Conservation (phyloP, 2,888 invertebrate genomes). For the Lottia gigantea region DNA sequence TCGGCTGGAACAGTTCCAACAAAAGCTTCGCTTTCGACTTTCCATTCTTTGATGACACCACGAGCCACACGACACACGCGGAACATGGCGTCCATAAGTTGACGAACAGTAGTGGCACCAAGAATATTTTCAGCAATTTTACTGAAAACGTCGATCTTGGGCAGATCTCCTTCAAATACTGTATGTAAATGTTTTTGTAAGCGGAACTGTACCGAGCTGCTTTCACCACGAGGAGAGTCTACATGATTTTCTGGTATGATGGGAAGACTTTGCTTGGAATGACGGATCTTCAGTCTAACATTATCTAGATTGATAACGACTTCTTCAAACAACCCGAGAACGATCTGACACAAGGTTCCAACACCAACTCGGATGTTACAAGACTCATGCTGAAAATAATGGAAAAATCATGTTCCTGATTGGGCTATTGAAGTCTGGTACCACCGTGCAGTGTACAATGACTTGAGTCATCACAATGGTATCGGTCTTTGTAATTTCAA, state of each 20-base stretch:
- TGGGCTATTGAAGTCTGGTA: no score
- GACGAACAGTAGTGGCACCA: conserved; percentile 20
- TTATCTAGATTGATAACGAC: conserved; percentile 39
- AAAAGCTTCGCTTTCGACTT: conserved; percentile 26
- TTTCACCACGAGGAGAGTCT: conserved; percentile 16
- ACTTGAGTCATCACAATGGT: no score
- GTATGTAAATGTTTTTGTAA: conserved; percentile 25
- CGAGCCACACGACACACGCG: conserved; percentile 19
- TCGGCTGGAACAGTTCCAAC: conserved; percentile 31
- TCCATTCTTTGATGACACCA: conserved; percentile 29
- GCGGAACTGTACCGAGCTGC: conserved; percentile 20
- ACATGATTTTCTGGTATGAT: conserved; percentile 22
- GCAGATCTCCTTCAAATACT: conserved; percentile 25
- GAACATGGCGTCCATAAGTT: conserved; percentile 23
- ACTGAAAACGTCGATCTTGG: conserved; percentile 23
- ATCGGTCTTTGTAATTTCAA: neutral
- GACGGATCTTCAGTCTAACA: conserved; percentile 33
- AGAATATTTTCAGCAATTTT: conserved; percentile 26
- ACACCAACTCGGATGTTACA: conserved; percentile 25
- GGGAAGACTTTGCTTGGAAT: conserved; percentile 11
- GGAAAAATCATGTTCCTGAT: neutral
- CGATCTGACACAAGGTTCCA: conserved; percentile 35
- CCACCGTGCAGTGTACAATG: no score
- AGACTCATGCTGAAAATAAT: neutral
- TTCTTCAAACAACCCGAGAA: conserved; percentile 35